Percentiles rank a stretch among this genome's conserved stretches.
phyloP scores from a whole-genome alignment of 2,113 vertebrate genomes.

The Rhabdornis inornatus region DNA sequence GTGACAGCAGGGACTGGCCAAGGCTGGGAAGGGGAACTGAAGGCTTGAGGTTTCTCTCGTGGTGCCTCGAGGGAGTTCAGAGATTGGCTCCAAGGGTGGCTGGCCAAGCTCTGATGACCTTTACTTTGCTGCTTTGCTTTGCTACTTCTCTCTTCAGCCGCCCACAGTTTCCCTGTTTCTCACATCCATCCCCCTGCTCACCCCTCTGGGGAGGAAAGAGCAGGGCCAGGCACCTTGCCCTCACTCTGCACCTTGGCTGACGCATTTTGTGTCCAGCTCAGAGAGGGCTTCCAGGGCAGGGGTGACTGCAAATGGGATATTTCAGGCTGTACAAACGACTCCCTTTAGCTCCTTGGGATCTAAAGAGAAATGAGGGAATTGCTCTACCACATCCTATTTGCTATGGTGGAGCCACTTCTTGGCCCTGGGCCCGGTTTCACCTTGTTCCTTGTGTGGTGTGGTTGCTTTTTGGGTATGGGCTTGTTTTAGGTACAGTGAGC shows the following conservation, averaged over 20 bases:
- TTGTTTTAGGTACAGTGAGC: neutral
- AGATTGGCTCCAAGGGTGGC: neutral
- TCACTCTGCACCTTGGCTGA: neutral
- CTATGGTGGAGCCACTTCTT: neutral
- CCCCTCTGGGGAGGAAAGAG: neutral
- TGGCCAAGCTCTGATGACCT: neutral
- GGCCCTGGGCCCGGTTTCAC: neutral
- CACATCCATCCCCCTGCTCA: neutral
- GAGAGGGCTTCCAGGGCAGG: neutral
- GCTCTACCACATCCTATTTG: conserved; percentile 28
- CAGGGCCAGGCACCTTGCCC: neutral
- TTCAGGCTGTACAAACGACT: neutral
- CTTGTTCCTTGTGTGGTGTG: neutral
- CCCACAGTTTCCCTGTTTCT: neutral
- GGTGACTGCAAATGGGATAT: neutral
- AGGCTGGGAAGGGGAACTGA: neutral
- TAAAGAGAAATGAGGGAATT: neutral
- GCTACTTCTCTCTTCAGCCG: neutral
- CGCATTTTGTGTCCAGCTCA: neutral
- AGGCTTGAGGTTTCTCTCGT: neutral
- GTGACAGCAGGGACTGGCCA: accelerated
- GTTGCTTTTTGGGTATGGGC: neutral
- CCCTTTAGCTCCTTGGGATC: neutral
- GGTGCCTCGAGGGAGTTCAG: neutral
- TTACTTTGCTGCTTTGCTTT: neutral